Conservation (phyloP, 2,113 vertebrate species). For the Platysteira castanea region DNA sequence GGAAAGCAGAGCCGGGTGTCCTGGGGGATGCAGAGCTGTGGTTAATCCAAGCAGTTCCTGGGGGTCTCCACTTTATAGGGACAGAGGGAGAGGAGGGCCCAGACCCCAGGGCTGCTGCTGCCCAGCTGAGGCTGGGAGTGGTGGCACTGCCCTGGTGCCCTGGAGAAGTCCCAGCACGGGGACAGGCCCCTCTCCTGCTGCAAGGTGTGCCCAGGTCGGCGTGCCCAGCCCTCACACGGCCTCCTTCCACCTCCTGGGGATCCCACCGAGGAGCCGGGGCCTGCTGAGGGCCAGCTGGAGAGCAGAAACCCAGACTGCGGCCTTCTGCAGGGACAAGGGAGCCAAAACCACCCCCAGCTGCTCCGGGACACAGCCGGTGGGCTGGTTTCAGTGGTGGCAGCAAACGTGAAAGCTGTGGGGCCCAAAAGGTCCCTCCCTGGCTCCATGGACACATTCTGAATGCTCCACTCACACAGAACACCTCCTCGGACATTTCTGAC, state of each 20-base stretch:
- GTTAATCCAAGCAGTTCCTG: background rate
- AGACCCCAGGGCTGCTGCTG: background rate
- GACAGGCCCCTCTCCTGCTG: background rate
- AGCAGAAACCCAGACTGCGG: background rate
- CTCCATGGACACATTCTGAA: fast-evolving
- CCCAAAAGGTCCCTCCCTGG: background rate
- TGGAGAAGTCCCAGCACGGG: background rate
- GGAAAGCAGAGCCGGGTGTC: conserved; percentile 36
- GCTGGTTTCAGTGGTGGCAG: background rate
- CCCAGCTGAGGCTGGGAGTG: background rate
- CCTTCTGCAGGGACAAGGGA: background rate
- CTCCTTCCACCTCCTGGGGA: background rate
- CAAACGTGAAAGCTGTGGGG: background rate
- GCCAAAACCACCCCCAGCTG: background rate
- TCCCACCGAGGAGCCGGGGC: background rate
- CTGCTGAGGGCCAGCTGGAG: background rate
- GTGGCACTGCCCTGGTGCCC: background rate
- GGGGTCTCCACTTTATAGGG: background rate
- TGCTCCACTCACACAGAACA: background rate
- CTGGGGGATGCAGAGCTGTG: background rate
- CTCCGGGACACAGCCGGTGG: background rate
- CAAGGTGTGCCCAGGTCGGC: background rate
- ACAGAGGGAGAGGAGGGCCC: background rate
- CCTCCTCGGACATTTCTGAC: background rate
- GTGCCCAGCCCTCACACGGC: background rate